Percentiles rank a stretch among this genome's conserved stretches.
Conservation (phyloP, 2,888 invertebrate genomes). For the Lordiphosa andalusiaca region DNA sequence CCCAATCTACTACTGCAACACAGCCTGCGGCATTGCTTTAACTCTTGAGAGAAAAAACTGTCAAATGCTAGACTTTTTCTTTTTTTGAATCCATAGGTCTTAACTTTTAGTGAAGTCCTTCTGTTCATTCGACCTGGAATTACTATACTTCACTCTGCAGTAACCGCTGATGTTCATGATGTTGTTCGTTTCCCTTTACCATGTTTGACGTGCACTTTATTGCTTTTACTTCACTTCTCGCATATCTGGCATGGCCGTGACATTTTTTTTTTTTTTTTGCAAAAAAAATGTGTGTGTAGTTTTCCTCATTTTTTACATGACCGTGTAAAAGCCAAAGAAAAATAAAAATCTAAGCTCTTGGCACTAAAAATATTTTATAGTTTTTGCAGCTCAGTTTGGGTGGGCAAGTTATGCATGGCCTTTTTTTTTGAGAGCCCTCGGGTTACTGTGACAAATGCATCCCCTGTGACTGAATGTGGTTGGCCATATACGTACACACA, state of each 20-base stretch:
- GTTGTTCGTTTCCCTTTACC: slow-evolving; percentile 21
- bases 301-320: slow-evolving; percentile 17
- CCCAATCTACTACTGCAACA: too few relatives aligned
- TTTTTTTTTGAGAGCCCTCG: slow-evolving; percentile 43
- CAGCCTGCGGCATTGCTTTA: too few relatives aligned
- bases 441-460: slow-evolving; percentile 56
- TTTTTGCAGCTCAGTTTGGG: slow-evolving; percentile 54
- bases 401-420: slow-evolving; percentile 58
- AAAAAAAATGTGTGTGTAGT: slow-evolving; percentile 23
- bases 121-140: too few relatives aligned
- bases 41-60: too few relatives aligned
- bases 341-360: slow-evolving; percentile 32
- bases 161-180: slow-evolving; percentile 9
- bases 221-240: slow-evolving; percentile 43
- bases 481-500: neutral
- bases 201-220: slow-evolving; percentile 56
- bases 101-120: too few relatives aligned
- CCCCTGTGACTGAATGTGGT: slow-evolving; percentile 48
- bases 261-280: neutral
- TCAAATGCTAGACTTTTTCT: too few relatives aligned
- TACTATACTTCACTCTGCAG: too few relatives aligned
- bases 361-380: slow-evolving; percentile 37
- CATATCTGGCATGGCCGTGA: slow-evolving; percentile 18
- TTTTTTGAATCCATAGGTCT: too few relatives aligned
- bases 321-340: slow-evolving; percentile 2